Base-by-base conservation (phyloP, 2,113 vertebrate genomes). In the Prinia subflava region DNA sequence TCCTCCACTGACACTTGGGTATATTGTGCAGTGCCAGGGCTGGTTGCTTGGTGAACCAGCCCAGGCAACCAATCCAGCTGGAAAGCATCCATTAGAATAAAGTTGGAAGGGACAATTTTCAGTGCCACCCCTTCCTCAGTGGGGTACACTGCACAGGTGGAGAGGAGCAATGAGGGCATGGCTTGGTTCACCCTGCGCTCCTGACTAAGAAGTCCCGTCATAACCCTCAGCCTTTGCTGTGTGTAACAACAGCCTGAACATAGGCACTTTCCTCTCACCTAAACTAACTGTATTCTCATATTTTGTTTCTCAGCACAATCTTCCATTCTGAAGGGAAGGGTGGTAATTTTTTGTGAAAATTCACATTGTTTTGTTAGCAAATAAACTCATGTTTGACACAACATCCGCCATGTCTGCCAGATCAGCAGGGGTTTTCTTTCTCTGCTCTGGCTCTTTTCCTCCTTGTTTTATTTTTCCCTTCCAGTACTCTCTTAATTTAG, bases 331-430 rank as follows among this genome's bases (percentile, higher is more conserved):
- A 92, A 91, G 57, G n/a, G 33, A 85, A 83, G 49, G 33, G 50
- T 83, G 47, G 55, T 67, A 65, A 50, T 76, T 90, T 92, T 88
- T 91, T 3, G 33, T 77, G 75, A 94, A 95, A 92, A 73, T 60
- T 85, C 70, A 83, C 46, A 47, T 73, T 94, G 70, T 95, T 95
- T 94, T 91, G 57, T 91, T 91, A 89, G 83, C 77, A 91, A 92
- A 91, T 91, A 92, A 90, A 95, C 46, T 55, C 24, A 31, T 22
- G 33, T 90, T 96, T 94, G 89, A 91, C n/a, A 79, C 41, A 83
- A 68, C 37, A 62, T 83, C 85, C 2, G 0, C 73, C 83, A 77
- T 31, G 35, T 60, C 91, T 93, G 93, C 53, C 93, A 89, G 87
- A 90, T 59, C 11, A 0, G 44, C 87, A 89, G 90, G 59, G 67